Evolutionary conservation across 2,888 invertebrate species (phyloP), one percentile per base, ranked within the genome.

Genomic region (Lapara coniferarum): DNA sequence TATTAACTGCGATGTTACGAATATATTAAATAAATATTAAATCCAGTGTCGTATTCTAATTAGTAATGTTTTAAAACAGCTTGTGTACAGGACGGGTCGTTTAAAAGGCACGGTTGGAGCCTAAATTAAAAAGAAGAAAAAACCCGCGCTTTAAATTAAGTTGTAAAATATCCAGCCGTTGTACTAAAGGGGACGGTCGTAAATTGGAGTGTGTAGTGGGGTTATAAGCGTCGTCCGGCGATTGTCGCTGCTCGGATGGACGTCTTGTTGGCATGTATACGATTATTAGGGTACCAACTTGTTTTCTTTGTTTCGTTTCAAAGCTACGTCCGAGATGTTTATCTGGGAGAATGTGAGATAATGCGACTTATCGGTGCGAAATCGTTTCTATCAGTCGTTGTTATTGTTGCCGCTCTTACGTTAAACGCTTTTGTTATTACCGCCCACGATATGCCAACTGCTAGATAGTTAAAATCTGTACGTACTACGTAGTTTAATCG

Each of bases 271-370:
- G 84, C 89, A 88, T 91, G 83, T 91, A 89, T 90, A 91, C 82
- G 87, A 84, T 89, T 90, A 90, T 90, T 89, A 89, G 84, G 83
- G 74, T 77, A 76, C 83, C 77, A 82, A 86, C 87, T 89, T 90
- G 86, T 90, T 89, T 89, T 91, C 85, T 89, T 89, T 90, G 90
- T 90, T 87, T 86, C 79, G 84, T 85, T 84, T 86, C 82, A 84
- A 89, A 89, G 87, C 83, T 85, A 86, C 85, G 85, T 85, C 78
- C 75, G 76, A 88, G 92, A 91, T 92, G 85, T 81, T 89, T 90
- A 91, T 91, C 91, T 80, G 71, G 66, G 69, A 70, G 75, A 73
- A 77, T 77, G 76, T 78, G 75, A 75, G 83, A 89, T 87, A 88
- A 85, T 81, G 78, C 79, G 76, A 69, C 77, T 75, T 74, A 71